phyloP scores from a whole-genome alignment of 2,888 invertebrate genomes.

The Tortrix viridana region DNA sequence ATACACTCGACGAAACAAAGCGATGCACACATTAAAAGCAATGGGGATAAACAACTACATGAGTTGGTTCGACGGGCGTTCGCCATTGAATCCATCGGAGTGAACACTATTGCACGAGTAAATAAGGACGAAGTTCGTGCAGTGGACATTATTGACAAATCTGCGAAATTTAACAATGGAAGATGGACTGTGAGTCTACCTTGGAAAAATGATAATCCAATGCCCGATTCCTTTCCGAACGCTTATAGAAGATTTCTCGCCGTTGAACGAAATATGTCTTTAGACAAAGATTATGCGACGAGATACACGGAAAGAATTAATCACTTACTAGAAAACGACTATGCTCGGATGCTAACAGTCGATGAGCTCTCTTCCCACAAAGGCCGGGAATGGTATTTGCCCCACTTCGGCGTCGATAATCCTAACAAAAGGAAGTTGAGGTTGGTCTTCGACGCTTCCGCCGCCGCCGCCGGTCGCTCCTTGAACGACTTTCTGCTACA shows the following conservation, averaged over 20 bases:
- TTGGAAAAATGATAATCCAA: background rate
- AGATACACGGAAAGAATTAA: background rate
- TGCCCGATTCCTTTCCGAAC: background rate
- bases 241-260: background rate
- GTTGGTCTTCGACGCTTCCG: background rate
- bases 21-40: background rate
- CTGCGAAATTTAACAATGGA: background rate
- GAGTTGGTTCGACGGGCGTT: background rate
- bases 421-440: background rate
- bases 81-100: background rate
- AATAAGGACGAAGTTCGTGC: slow-evolving; percentile 1
- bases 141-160: background rate
- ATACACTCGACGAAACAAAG: background rate
- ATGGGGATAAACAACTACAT: background rate
- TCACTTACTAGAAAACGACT: background rate
- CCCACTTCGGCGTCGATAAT: background rate
- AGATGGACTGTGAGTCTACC: background rate
- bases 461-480: background rate
- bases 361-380: background rate
- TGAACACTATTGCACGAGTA: background rate
- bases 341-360: background rate
- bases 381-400: background rate
- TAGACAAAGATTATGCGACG: background rate
- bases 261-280: background rate
- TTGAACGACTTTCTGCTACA: slow-evolving; percentile 3